Base-by-base conservation (phyloP, 2,888 invertebrate species). In the Calameuta filiformis region DNA sequence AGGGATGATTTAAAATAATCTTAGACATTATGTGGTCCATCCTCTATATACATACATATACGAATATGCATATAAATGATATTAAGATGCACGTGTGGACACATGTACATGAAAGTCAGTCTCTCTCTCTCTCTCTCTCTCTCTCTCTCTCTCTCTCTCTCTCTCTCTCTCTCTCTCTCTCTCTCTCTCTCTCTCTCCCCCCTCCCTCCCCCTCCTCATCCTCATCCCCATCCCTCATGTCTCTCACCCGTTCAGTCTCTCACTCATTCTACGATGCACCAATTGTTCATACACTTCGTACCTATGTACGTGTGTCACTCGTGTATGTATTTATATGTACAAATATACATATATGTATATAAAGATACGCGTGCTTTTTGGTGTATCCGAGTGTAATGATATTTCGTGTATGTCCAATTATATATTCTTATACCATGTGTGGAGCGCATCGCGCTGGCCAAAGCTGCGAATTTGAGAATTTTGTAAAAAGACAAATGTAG, bases 81-180 rank as follows among this genome's bases (percentile, higher is more conserved):
- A 40, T 75, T 73, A 73, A 69, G 73, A n/a, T 30, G 56, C 79
- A 74, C 35, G 78, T 81, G 81, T 78, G 73, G 78, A 79, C 78
- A 77, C 78, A 78, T 79, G 78, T 69, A 76, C 77, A 81, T 81
- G 80, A 37, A 77, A 80, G 56, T 79, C 77, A 79, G 68, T 81
- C 90, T 92, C 91, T 92, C 90, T 91, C 91, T 91, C 91, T 91
- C 89, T 90, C 89, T 92, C 88, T 91, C 89, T 92, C 91, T 91
- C 87, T 90, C 88, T 89, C 87, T 85, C 83, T 84, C 83, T 86
- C 82, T 82, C 83, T 81, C 77, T 84, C 80, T 81, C 82, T 79
- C 79, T 79, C 79, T 83, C 77, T 31, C 81, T 71, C 78, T 75
- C 79, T 83, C 77, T 30, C 81, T 71, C 78, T 75, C 85, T 69